Evolutionary conservation across 1,140 invertebrate genomes (phyloP), one percentile per base, ranked within the genome.

Genomic region (Pentalonia nigronervosa): DNA sequence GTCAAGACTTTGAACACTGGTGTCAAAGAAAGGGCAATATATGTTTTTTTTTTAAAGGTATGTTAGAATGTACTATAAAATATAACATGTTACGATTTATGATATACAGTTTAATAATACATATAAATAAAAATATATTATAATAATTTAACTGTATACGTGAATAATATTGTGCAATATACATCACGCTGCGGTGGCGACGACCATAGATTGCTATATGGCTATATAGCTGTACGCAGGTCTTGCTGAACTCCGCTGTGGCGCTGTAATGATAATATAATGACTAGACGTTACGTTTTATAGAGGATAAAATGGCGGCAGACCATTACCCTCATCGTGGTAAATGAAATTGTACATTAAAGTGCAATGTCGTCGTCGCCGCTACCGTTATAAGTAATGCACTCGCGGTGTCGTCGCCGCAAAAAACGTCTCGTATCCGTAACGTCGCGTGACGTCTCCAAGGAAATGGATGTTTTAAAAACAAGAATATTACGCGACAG

Each of bases 261-360:
- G n/a, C 4, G n/a, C 30, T n/a, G 60, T 76, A 76, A 76, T 76
- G 30, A n/a, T 76, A 76, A 76, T 76, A 76, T 76, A 76, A 76
- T 76, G 60, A 76, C 60, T 76, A n/a, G n/a, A 76, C 60, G 60
- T 76, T 76, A n/a, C 60, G 14, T 76, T 76, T 76, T 76, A 76
- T 76, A 76, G n/a, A 30, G 60, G n/a, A 76, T 76, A 76, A 76
- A 76, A 76, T 30, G 60, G 60, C 6, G 60, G n/a, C 60, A 76
- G 30, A 76, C 60, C 60, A 76, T 76, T 76, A 76, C 60, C 14
- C 17, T 30, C 30, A n/a, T 17, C 14, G 60, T n/a, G 60, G 60
- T 76, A 76, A n/a, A 76, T 76, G n/a, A 76, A 76, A n/a, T 76
- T 76, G 60, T 76, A 76, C 60, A 76, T 76, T 76, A 76, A 76